A percentile compares a stretch with the other conserved stretches of the same genome.
These are phyloP conservation scores for Myotis pilosus DNA, from an alignment of 2,797 vertebrate species.

Conservation along the genomic window DNA sequence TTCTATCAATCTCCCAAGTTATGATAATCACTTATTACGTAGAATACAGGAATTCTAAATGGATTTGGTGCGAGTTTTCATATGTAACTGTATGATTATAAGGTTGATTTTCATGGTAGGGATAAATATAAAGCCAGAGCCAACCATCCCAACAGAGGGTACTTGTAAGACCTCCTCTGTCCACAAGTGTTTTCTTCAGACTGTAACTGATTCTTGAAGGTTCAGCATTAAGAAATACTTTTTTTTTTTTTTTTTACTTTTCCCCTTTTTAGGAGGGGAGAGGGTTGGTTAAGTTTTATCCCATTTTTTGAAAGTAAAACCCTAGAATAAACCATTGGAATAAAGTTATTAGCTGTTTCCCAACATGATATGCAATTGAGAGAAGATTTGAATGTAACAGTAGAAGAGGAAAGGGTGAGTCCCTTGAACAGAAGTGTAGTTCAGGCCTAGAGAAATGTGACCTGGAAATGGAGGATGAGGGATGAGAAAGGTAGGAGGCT, in stretches of 20 bases:
- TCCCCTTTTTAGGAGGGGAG: not conserved
- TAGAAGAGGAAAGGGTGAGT: not conserved
- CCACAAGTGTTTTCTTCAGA: not conserved
- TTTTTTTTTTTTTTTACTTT: not conserved
- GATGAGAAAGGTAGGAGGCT: not conserved
- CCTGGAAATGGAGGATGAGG: not conserved
- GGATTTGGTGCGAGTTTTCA: not conserved
- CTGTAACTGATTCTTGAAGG: not conserved
- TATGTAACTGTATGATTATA: not conserved
- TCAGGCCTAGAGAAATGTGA: not conserved
- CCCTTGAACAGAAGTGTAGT: not conserved
- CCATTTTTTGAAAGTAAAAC: not conserved
- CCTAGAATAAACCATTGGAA: not conserved
- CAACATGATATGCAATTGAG: not conserved
- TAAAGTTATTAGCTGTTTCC: slow-evolving; percentile 1
- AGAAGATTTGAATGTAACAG: not conserved
- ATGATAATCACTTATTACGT: not conserved
- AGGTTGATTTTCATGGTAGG: not conserved
- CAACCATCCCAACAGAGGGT: not conserved
- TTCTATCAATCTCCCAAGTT: slow-evolving; percentile 3
- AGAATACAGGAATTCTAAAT: not conserved
- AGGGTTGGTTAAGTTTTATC: not conserved
- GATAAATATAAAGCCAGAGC: not conserved
- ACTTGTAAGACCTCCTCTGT: not conserved
- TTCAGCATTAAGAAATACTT: not conserved